Base-by-base conservation (phyloP, 2,888 invertebrate genomes). In the Acrocyrtus sp. region DNA sequence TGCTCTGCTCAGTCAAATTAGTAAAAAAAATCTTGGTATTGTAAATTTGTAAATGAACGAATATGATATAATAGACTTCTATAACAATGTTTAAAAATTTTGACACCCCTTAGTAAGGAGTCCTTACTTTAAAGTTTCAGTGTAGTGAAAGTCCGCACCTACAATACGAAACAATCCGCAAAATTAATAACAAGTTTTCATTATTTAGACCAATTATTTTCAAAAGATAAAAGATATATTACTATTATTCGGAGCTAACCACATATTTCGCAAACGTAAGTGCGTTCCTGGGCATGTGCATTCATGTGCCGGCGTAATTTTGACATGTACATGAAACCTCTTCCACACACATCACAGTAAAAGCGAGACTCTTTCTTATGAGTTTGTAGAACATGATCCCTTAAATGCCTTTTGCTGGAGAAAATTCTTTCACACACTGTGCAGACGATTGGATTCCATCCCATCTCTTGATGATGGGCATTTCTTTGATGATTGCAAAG, bases 271-370 rank as follows among this genome's bases (percentile, higher is more conserved):
- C 65, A 65, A n/a, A 65, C 27, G 24, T 15, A 47, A 6, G 15
- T 27, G 5, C 26, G 50, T 6, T 54, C 65, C 24, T 53, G 27
- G 1, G 24, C 3, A 47, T 65, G 65, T 5, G 26, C 24, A 8
- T 45, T 54, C 65, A 65, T 65, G 22, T 65, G 65, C 15, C 65
- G 45, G 4, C 29, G 27, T 15, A 65, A 24, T 47, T 65, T 65
- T 2, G 65, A 65, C 65, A 65, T 45, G 45, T 53, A 53, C 34
- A 65, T 5, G 21, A 29, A 12, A 54, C 65, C 65, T 54, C 29
- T 54, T 8, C 65, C 65, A 47, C 65, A 65, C 1, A 54, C 2
- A 15, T 65, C 65, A 15, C 65, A 65, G 12, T 53, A 65, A 15
- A 4, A 65, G 21, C 41, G n/a, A 4, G 54, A 54, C 5, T 53